These are phyloP conservation scores for Xenus cinereus DNA, from an alignment of 2,113 vertebrate species.

Conservation along the genomic window DNA sequence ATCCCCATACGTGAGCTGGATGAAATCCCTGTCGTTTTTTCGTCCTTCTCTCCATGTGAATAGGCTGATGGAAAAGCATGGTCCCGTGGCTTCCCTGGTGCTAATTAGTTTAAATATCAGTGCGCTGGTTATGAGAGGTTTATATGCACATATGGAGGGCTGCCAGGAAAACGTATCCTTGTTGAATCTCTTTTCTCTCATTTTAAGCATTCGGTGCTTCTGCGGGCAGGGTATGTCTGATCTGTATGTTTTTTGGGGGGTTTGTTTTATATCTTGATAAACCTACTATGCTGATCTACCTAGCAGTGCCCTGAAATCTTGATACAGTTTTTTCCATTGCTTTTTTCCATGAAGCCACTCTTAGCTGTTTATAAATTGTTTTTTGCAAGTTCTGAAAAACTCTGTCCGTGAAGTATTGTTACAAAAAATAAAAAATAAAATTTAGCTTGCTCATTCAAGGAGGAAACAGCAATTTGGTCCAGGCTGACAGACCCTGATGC, in stretches of 20 bases:
- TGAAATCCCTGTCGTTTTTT: neutral
- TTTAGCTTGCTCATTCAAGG: neutral
- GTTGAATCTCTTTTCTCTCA: neutral
- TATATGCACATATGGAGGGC: neutral
- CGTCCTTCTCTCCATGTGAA: neutral
- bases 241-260: neutral
- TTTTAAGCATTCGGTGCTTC: neutral
- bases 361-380: neutral
- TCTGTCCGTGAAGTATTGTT: neutral
- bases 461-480: neutral
- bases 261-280: neutral
- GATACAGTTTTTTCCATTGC: neutral
- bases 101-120: slow-evolving; percentile 51
- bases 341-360: neutral
- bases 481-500: neutral
- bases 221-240: neutral
- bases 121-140: neutral
- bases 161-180: neutral
- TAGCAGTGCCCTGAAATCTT: neutral
- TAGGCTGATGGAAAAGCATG: neutral
- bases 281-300: neutral
- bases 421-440: neutral
- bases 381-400: neutral
- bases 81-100: neutral
- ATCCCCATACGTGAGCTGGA: neutral